phyloP scores from a whole-genome alignment of 2,113 vertebrate species.

The Gobius niger region DNA sequence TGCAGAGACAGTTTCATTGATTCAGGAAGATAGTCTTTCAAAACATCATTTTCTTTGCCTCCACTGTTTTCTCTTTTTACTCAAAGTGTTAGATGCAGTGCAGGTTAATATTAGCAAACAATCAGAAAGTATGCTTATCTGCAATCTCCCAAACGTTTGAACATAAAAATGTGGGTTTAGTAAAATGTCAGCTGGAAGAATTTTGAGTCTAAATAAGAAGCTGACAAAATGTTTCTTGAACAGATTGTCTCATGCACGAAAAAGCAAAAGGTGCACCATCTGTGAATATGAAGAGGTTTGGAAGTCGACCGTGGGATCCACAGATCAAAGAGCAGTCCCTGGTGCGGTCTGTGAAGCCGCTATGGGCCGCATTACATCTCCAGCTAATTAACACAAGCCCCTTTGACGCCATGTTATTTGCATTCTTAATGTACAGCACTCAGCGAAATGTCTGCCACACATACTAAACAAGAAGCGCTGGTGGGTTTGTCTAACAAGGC shows the following conservation, averaged over 20 bases:
- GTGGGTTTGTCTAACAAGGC: constrained; percentile 70
- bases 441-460: constrained; percentile 55
- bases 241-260: constrained; percentile 20
- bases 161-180: not conserved
- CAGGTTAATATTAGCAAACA: not conserved
- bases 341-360: constrained; percentile 37
- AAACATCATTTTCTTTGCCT: not conserved
- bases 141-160: not conserved
- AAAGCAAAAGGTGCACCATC: constrained; percentile 30
- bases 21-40: constrained; percentile 9
- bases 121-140: not conserved
- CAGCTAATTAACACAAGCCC: constrained; percentile 67
- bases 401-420: constrained; percentile 59
- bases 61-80: not conserved
- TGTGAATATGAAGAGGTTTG: constrained; percentile 35
- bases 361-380: constrained; percentile 53
- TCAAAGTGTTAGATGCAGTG: not conserved
- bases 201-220: not conserved
- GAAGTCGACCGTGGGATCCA: constrained; percentile 59
- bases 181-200: not conserved
- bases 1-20: not conserved
- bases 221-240: not conserved
- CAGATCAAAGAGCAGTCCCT: constrained; percentile 63
- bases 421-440: constrained; percentile 61
- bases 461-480: constrained; percentile 49